Percentiles rank a stretch among this genome's conserved stretches.
These are phyloP conservation scores for Cosmia pyralina DNA, from an alignment of 2,888 invertebrate genomes.

Conservation along the genomic window DNA sequence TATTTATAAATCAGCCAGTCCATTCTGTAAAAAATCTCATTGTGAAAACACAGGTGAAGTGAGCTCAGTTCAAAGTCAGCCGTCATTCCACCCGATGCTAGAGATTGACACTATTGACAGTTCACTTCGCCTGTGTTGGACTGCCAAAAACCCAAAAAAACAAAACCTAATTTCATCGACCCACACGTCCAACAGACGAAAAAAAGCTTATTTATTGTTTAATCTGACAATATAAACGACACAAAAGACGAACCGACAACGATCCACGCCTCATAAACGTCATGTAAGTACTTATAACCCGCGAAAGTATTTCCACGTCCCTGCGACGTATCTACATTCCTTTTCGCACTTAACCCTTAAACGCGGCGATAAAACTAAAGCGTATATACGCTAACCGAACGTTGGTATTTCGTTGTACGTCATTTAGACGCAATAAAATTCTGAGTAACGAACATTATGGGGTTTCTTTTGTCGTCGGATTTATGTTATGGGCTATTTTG, in stretches of 20 bases:
- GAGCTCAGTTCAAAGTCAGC: too few species aligned
- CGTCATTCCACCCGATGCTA: too few species aligned
- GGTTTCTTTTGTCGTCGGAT: conserved; percentile 69
- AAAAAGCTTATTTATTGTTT: conserved; percentile 47
- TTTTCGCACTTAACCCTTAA: conserved; percentile 75
- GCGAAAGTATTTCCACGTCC: conserved; percentile 67
- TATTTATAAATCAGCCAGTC: too few species aligned
- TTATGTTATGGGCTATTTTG: conserved; percentile 62
- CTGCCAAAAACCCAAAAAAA: background rate
- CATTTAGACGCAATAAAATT: conserved; percentile 75
- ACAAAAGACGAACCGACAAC: conserved; percentile 64
- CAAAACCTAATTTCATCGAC: background rate
- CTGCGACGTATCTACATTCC: conserved; percentile 72
- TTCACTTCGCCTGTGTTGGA: too few species aligned
- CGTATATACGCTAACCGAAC: conserved; percentile 68
- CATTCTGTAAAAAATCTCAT: too few species aligned
- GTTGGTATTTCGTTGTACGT: conserved; percentile 66
- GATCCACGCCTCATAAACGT: conserved; percentile 61
- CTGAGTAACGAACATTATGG: conserved; percentile 66
- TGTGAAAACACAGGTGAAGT: too few species aligned
- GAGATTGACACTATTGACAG: too few species aligned
- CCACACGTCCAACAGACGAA: conserved; percentile 2
- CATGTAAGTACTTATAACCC: conserved; percentile 61
- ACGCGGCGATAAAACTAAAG: conserved; percentile 76
- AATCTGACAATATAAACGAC: conserved; percentile 49